Evolutionary conservation across 2,888 invertebrate genomes (phyloP).

Genomic region (Oegoconia quadripuncta): DNA sequence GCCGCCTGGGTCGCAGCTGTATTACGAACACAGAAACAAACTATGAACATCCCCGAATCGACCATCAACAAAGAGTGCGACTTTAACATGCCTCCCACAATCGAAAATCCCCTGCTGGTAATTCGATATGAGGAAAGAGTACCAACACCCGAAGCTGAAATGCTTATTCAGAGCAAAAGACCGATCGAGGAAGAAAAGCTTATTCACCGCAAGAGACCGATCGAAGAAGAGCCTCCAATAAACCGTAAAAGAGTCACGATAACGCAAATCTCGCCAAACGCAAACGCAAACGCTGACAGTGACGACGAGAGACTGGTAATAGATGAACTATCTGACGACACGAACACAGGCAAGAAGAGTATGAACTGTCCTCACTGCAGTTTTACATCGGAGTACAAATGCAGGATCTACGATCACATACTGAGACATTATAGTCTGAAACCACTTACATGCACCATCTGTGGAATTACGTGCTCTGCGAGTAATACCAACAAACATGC

Average conservation of each 20-base stretch:
- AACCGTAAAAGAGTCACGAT: too few species aligned
- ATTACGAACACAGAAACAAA: slow-evolving; percentile 39
- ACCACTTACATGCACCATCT: slow-evolving; percentile 61
- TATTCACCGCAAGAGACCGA: slow-evolving; percentile 10
- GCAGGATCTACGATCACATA: slow-evolving; percentile 64
- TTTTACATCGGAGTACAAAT: slow-evolving; percentile 25
- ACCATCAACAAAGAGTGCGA: neutral
- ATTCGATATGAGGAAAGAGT: slow-evolving; percentile 55
- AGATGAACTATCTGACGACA: slow-evolving; percentile 30
- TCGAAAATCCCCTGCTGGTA: slow-evolving; percentile 35
- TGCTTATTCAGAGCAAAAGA: slow-evolving; percentile 7
- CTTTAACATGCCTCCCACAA: neutral
- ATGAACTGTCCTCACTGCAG: slow-evolving; percentile 49
- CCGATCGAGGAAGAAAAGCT: slow-evolving; percentile 29
- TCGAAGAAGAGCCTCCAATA: too few species aligned
- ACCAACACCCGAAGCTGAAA: slow-evolving; percentile 37
- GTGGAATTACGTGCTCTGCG: too few species aligned
- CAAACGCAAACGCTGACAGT: slow-evolving; percentile 31
- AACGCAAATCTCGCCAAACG: too few species aligned
- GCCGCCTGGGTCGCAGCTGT: slow-evolving; percentile 48
- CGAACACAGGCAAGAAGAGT: slow-evolving; percentile 16
- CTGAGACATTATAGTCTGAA: slow-evolving; percentile 66
- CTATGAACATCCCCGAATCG: slow-evolving; percentile 28
- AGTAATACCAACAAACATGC: too few species aligned
- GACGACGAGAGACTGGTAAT: slow-evolving; percentile 49